Conservation (phyloP, 2,888 invertebrate genomes). For the Drosophila niveifrons region DNA sequence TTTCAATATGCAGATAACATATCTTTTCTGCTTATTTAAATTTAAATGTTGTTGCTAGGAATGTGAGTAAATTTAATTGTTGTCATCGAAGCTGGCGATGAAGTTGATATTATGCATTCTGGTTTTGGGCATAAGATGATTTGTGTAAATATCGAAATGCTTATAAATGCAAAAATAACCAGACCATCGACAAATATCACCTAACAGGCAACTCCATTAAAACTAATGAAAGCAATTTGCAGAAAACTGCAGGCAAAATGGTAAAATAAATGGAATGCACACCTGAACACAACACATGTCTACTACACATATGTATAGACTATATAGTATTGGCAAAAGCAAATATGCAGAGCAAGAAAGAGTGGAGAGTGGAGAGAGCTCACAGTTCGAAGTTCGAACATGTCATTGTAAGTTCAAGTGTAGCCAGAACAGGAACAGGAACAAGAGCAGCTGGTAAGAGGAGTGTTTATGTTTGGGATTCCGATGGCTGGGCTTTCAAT, state of each 20-base stretch:
- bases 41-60: neutral
- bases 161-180: conserved; percentile 42
- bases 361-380: conserved; percentile 31
- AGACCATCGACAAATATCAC: conserved; percentile 40
- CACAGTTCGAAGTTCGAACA: conserved; percentile 66
- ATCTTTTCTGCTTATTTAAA: neutral
- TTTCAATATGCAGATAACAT: neutral
- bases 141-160: conserved; percentile 40
- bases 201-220: conserved; percentile 59
- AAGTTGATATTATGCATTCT: neutral
- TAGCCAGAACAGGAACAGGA: conserved; percentile 52
- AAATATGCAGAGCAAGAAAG: conserved; percentile 60
- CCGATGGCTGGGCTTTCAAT: conserved; percentile 23
- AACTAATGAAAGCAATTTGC: conserved; percentile 78
- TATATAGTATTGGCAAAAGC: conserved; percentile 20
- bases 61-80: neutral
- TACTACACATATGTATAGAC: too few species aligned
- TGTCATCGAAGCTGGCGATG: neutral
- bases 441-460: conserved; percentile 13
- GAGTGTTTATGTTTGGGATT: conserved; percentile 25
- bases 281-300: conserved; percentile 23
- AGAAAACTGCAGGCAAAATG: conserved; percentile 31
- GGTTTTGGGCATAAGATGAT: conserved; percentile 15
- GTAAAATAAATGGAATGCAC: conserved; percentile 48
- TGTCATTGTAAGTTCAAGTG: conserved; percentile 81